Evolutionary conservation across 1,140 invertebrate species (phyloP).

Genomic region (Drosophila serrata): DNA sequence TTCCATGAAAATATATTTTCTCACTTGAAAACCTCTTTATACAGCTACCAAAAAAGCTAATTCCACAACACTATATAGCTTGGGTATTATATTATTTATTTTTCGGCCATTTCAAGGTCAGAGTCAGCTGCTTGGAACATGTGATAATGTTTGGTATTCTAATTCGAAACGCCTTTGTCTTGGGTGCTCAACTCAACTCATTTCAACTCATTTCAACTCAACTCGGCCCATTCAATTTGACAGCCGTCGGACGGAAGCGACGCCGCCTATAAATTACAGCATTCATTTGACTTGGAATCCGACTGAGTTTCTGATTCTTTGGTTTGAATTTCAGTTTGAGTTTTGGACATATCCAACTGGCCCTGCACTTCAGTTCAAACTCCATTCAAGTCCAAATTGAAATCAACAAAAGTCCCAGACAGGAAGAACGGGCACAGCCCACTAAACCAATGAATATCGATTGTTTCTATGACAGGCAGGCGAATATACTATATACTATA

Average conservation of each 20-base stretch:
- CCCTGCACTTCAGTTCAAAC: conserved; percentile 18
- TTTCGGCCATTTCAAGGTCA: conserved; percentile 42
- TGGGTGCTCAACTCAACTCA: conserved; percentile 31
- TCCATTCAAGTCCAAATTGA: conserved; percentile 15
- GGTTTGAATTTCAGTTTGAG: not conserved
- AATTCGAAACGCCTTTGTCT: conserved; percentile 56
- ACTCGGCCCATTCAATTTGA: conserved; percentile 45
- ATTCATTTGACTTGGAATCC: conserved; percentile 21
- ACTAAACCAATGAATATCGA: conserved; percentile 15
- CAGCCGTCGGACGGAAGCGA: conserved; percentile 45
- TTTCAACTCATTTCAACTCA: conserved; percentile 28
- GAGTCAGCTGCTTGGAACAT: conserved; percentile 53
- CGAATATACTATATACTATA: not conserved
- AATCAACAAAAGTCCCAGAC: conserved; percentile 33
- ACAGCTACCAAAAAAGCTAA: conserved; percentile 16
- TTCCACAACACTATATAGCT: conserved; percentile 11
- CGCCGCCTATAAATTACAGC: conserved; percentile 55
- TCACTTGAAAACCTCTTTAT: not conserved
- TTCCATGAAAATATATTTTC: not conserved
- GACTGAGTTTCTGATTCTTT: conserved; percentile 18
- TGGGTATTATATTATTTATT: conserved; percentile 4
- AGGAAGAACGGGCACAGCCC: conserved; percentile 26
- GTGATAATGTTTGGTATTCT: conserved; percentile 56
- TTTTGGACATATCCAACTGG: conserved; percentile 1
- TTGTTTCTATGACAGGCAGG: conserved; percentile 34